Conservation (phyloP, 2,113 vertebrate species). For the Myotis brandtii region DNA sequence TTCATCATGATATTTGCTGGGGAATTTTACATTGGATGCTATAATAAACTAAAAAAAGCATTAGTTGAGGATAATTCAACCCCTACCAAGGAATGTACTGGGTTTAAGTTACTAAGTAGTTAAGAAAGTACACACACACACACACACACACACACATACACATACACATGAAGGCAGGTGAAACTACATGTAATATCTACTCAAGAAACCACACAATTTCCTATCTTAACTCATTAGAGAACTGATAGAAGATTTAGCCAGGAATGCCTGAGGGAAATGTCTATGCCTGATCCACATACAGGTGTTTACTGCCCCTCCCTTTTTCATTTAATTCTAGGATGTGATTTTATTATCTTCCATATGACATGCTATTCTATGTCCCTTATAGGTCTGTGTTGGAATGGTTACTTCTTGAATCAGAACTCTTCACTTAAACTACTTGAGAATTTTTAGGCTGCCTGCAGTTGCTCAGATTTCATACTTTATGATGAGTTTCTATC, state of each 20-base stretch:
- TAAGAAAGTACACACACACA: background rate
- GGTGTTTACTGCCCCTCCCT: background rate
- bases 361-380: background rate
- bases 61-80: background rate
- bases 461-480: background rate
- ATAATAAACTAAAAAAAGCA: background rate
- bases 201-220: background rate
- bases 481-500: background rate
- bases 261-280: background rate
- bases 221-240: background rate
- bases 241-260: background rate
- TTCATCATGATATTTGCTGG: background rate
- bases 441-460: background rate
- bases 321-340: background rate
- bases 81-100: background rate
- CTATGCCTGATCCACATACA: background rate
- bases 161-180: background rate
- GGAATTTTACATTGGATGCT: background rate
- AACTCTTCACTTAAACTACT: conserved; percentile 10
- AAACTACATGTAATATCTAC: background rate
- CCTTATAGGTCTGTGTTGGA: background rate
- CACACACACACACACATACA: background rate
- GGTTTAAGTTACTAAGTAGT: background rate
- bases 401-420: background rate
- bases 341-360: background rate